Conservation (phyloP, 2,113 vertebrate genomes). For the Bufo bufo region DNA sequence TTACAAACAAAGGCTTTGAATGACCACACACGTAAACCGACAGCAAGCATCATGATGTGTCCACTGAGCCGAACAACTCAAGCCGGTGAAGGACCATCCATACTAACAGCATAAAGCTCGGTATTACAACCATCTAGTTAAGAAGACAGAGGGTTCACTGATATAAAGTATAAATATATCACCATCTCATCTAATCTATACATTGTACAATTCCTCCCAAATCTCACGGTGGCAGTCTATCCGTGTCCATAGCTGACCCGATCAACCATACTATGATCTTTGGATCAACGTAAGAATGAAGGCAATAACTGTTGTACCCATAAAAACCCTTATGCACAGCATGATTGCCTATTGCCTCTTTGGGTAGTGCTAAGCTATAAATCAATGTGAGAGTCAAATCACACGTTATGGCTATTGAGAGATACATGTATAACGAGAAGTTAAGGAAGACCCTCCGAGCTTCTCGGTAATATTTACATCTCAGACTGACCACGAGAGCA, state of each 20-base stretch:
- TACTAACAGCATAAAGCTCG: slow-evolving; percentile 2
- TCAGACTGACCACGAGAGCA: slow-evolving; percentile 50
- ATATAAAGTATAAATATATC: slow-evolving; percentile 21
- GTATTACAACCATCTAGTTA: not conserved
- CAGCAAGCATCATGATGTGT: not conserved
- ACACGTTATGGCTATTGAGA: slow-evolving; percentile 61
- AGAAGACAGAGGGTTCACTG: not conserved
- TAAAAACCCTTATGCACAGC: slow-evolving; percentile 16
- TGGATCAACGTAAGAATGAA: slow-evolving; percentile 21
- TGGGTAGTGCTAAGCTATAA: slow-evolving; percentile 41
- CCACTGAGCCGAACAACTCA: not conserved
- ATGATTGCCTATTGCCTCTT: slow-evolving; percentile 47
- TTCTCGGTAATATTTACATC: slow-evolving; percentile 55
- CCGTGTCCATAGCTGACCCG: not conserved
- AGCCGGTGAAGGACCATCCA: slow-evolving; percentile 3
- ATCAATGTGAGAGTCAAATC: slow-evolving; percentile 61
- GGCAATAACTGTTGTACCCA: slow-evolving; percentile 27
- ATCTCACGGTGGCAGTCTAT: not conserved
- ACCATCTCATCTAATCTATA: not conserved
- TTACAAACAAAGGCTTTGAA: not conserved
- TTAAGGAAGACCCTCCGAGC: slow-evolving; percentile 50
- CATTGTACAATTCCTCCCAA: not conserved
- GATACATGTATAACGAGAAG: slow-evolving; percentile 53
- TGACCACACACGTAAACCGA: not conserved
- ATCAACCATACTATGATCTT: not conserved